Base-by-base conservation (phyloP, 2,888 invertebrate species). In the Cephus pulcher region DNA sequence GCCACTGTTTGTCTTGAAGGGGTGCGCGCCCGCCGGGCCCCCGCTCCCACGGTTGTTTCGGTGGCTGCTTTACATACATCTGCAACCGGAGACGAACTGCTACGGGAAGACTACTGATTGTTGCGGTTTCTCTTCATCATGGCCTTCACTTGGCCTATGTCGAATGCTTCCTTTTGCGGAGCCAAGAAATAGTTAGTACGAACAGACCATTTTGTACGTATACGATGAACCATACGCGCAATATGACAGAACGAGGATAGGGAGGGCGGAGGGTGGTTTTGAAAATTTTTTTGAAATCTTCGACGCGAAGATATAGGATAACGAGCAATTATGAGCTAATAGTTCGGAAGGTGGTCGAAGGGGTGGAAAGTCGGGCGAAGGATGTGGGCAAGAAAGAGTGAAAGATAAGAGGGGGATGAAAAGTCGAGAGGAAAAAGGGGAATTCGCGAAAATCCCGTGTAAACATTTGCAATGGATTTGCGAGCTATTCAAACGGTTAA, bases 391-490 rank as follows among this genome's bases (percentile, higher is more conserved):
- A 71, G 73, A 30, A 34, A 15, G 68, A 73, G 73, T 69, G 75
- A 69, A 77, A 9, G 34, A 23, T 32, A 32, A 69, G 79, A 79
- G 77, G 35, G 70, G 34, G 76, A 71, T 80, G 73, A 69, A 69
- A 69, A n/a, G 32, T 11, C 69, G 40, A 23, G 78, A 70, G 32
- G 40, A 73, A 80, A 79, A 34, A 81, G 79, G 79, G 83, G 84
- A 83, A 84, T 85, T 84, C 87, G 88, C 84, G 86, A 85, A 90
- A 91, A 90, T 89, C 89, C 88, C 89, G 88, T 91, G 91, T 91
- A 91, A 91, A 91, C 90, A 91, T 91, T 91, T 91, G 91, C 91
- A 89, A 90, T 91, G 91, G 91, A 91, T 91, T 91, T 91, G 90
- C 88, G 88, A 91, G 91, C 90, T 91, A 91, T 91, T 91, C 91